A percentile compares a stretch with the other conserved stretches of the same genome.
Conservation (phyloP, 1,140 invertebrate species). For the Gryon sp. region DNA sequence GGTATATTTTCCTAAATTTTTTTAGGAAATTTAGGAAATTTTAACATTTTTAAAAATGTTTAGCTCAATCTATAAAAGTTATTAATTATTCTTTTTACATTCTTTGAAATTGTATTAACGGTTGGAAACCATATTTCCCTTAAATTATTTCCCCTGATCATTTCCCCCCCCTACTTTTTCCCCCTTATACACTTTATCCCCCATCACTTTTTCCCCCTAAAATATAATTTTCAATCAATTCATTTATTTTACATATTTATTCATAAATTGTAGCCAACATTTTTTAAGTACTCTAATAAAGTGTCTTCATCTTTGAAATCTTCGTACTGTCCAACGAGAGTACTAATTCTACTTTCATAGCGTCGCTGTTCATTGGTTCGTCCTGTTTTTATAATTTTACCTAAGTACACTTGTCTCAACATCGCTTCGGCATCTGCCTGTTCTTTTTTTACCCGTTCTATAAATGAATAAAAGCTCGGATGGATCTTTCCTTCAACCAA, state of each 20-base stretch:
- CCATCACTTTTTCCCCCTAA: not conserved
- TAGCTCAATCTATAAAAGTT: too few species aligned
- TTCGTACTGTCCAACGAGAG: not conserved
- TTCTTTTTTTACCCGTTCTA: conserved; percentile 2
- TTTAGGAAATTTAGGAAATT: too few species aligned
- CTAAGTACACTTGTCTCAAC: not conserved
- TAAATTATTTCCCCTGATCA: not conserved
- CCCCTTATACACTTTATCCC: not conserved
- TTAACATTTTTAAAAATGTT: too few species aligned
- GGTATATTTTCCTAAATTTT: too few species aligned
- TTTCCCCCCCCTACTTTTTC: not conserved
- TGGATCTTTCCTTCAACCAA: conserved; percentile 10
- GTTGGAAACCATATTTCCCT: not conserved
- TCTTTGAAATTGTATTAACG: too few species aligned
- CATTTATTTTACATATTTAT: not conserved
- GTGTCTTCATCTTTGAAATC: conserved; percentile 3
- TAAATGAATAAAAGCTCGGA: conserved; percentile 3
- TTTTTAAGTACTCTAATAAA: conserved; percentile 8
- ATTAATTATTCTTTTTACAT: too few species aligned
- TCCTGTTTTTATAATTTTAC: not conserved
- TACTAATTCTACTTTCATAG: not conserved
- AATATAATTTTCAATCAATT: not conserved
- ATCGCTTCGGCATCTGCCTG: not conserved
- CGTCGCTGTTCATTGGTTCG: not conserved
- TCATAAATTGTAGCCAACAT: conserved; percentile 3